phyloP scores from a whole-genome alignment of 2,888 invertebrate species.

The Cantharis flavilabris region DNA sequence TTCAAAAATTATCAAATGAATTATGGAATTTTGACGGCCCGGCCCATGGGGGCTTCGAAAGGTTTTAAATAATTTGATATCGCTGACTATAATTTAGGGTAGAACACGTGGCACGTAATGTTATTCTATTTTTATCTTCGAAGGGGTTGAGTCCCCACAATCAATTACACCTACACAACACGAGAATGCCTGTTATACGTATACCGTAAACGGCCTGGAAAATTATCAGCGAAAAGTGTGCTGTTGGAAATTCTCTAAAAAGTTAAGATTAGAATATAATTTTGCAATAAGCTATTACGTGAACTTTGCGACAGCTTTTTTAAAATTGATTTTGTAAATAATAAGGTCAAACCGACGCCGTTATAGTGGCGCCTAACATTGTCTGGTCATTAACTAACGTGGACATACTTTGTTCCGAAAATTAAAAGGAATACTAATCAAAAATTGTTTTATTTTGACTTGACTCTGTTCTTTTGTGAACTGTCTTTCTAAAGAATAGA shows the following conservation, averaged over 20 bases:
- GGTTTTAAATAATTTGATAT: background rate
- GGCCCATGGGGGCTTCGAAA: background rate
- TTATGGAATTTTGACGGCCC: no score
- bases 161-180: background rate
- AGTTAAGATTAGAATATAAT: background rate
- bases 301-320: background rate
- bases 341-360: conserved; percentile 3
- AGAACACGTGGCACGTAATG: background rate
- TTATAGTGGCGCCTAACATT: background rate
- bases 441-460: background rate
- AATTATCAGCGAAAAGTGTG: background rate
- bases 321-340: background rate
- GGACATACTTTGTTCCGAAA: background rate
- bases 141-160: background rate
- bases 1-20: no score
- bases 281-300: background rate
- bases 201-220: background rate
- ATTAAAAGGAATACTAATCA: background rate
- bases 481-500: no score
- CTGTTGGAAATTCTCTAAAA: background rate
- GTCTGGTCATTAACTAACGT: background rate
- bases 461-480: no score
- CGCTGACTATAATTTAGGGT: background rate
- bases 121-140: background rate
- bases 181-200: background rate